phyloP scores from a whole-genome alignment of 2,888 invertebrate species.

The Belgica antarctica region DNA sequence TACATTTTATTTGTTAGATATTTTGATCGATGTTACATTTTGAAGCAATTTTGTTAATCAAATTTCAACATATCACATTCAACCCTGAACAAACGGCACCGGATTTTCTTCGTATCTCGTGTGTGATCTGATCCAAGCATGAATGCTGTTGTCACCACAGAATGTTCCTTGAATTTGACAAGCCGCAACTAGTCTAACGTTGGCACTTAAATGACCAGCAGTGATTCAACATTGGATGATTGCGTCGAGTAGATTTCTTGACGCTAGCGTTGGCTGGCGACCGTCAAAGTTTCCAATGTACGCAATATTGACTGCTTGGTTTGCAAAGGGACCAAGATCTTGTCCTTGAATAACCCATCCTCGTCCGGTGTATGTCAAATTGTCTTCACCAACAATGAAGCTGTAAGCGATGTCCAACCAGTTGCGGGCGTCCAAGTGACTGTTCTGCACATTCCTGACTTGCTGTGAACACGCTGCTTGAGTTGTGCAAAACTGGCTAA shows the following conservation, averaged over 20 bases:
- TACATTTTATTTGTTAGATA: background rate
- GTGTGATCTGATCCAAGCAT: background rate
- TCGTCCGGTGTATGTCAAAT: slow-evolving; percentile 62
- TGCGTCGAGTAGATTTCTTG: slow-evolving; percentile 46
- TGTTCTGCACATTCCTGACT: slow-evolving; percentile 61
- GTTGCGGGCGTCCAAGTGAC: slow-evolving; percentile 57
- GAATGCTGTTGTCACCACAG: background rate
- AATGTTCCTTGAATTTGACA: background rate
- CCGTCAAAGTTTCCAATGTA: slow-evolving; percentile 59
- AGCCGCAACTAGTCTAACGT: background rate
- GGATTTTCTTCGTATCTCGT: background rate
- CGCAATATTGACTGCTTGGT: slow-evolving; percentile 61
- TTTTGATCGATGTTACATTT: background rate
- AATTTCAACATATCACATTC: too few relatives aligned
- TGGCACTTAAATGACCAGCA: background rate
- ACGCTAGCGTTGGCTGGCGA: slow-evolving; percentile 23
- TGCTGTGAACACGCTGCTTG: slow-evolving; percentile 55
- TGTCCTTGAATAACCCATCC: slow-evolving; percentile 65
- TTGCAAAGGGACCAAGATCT: slow-evolving; percentile 63
- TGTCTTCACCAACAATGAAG: slow-evolving; percentile 66
- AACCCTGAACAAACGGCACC: too few relatives aligned
- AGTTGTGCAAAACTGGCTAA: slow-evolving; percentile 56
- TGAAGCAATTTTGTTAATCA: too few relatives aligned
- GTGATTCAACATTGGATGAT: background rate
- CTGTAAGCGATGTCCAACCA: slow-evolving; percentile 68